Base-by-base conservation (phyloP, 2,888 invertebrate species). In the Stenotaenia linearis region DNA sequence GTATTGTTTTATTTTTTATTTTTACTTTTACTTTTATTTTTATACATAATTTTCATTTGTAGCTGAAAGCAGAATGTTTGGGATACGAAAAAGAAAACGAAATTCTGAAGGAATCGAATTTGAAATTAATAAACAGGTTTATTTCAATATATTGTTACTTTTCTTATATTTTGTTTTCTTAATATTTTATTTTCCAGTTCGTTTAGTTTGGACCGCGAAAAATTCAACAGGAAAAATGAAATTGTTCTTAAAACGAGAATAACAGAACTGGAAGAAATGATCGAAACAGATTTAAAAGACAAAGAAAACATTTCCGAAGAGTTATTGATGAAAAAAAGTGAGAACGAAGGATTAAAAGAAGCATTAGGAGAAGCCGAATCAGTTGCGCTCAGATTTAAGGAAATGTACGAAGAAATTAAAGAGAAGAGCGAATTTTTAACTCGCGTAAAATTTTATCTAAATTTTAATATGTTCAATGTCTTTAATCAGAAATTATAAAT, bases 71-170 rank as follows among this genome's bases (percentile, higher is more conserved):
- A 1, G 18, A 77, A 37, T 32, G 28, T 35, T 5, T 9, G 35
- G 32, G 32, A 32, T 35, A 35, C 6, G 10, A 37, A 37, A 77
- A 77, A 15, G 77, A 77, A 77, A 77, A 77, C 18, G 23, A 23
- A 23, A 28, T 77, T 35, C 12, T 77, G 35, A 77, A 37, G 21
- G 35, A 77, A 21, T 35, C 77, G 3, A 77, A 77, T 77, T 32
- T 23, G 18, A 77, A 77, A 37, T 37, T 77, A 32, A 77, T 77
- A 1, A 77, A 77, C 7, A 77, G 77, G 77, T 77, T 35, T 18
- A 10, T 12, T 74, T 3, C 15, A n/a, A n/a, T n/a, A n/a, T n/a
- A n/a, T n/a, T n/a, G n/a, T n/a, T n/a, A n/a, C n/a, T n/a, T n/a
- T n/a, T n/a, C n/a, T n/a, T n/a, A n/a, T n/a, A n/a, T n/a, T n/a